Base-by-base conservation (phyloP, 2,888 invertebrate genomes). In the Neelides folsomi region DNA sequence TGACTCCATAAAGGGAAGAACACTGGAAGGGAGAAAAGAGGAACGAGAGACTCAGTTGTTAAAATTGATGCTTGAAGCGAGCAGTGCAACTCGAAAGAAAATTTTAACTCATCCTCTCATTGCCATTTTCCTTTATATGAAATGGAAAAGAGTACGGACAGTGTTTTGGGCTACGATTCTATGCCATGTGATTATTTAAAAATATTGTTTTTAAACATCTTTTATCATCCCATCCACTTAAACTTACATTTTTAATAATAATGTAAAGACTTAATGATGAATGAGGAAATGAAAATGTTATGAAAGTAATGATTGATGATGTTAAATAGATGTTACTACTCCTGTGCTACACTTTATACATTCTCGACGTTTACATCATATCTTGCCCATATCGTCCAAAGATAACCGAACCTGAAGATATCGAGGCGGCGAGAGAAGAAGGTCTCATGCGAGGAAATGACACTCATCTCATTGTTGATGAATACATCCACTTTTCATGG, bases 361-460 rank as follows among this genome's bases (percentile, higher is more conserved):
- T 63, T 48, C 52, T 63, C 15, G 63, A 63, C 44, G 60, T 63
- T 0, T 63, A 63, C 44, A 47, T 63, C 20, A 58, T 63, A 15
- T 60, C 59, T 36, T 63, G 63, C 50, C 63, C 63, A 2, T 63
- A 63, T 42, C 56, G 63, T 19, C 63, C 63, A 9, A 63, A 61
- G 49, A 57, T 61, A 34, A 63, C 63, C 1, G 63, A 63, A 42
- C 63, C 63, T 4, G 55, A 58, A 8, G 42, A 46, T 13, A 50
- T 55, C 7, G 53, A 55, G 12, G 61, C 59, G 12, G 63, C 61
- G n/a, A 63, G 61, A 53, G 58, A 59, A 20, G 58, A 47, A 6
- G 55, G 53, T 1, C 44, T 53, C 10, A 19, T 55, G 35, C 52
- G 52, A 20, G 44, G 27, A 27, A 27, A 41, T 2, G 53, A 51